Conservation (phyloP, 2,113 vertebrate genomes). For the Protomyctophum bolini region DNA sequence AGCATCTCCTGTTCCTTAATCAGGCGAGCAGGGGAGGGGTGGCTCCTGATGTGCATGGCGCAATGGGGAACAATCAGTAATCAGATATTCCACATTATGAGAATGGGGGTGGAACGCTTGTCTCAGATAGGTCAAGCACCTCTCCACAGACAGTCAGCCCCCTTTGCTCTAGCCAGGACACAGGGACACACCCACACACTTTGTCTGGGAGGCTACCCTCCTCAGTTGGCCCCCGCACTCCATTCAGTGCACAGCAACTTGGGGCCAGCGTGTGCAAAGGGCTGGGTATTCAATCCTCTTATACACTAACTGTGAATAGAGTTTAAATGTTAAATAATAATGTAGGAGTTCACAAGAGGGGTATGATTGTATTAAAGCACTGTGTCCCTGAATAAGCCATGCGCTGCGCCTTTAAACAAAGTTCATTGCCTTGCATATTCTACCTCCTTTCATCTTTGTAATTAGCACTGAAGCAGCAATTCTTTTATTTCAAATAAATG, state of each 20-base stretch:
- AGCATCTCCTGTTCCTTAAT: constrained; percentile 79
- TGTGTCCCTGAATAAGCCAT: constrained; percentile 66
- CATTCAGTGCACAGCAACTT: constrained; percentile 24
- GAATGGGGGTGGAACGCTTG: constrained; percentile 63
- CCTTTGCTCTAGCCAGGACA: constrained; percentile 61
- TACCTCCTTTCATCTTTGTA: constrained; percentile 77
- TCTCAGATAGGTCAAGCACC: constrained; percentile 80
- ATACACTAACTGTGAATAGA: constrained; percentile 27
- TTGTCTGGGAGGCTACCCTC: constrained; percentile 40
- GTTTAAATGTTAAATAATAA: constrained; percentile 42
- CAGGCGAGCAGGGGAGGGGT: constrained; percentile 70
- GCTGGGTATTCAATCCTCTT: constrained; percentile 19
- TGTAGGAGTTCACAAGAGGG: constrained; percentile 29
- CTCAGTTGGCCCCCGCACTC: constrained; percentile 22
- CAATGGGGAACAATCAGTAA: constrained; percentile 81
- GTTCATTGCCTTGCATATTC: constrained; percentile 77
- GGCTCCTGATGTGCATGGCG: constrained; percentile 74
- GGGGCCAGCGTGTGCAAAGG: constrained; percentile 8
- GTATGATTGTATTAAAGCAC: constrained; percentile 49
- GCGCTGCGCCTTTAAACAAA: constrained; percentile 66
- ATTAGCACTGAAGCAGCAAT: constrained; percentile 78
- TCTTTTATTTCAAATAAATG: constrained; percentile 80
- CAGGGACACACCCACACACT: constrained; percentile 40
- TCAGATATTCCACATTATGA: constrained; percentile 75
- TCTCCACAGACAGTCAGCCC: constrained; percentile 73